Evolutionary conservation across 1,140 invertebrate genomes (phyloP).

Genomic region (Atta cephalotes): DNA sequence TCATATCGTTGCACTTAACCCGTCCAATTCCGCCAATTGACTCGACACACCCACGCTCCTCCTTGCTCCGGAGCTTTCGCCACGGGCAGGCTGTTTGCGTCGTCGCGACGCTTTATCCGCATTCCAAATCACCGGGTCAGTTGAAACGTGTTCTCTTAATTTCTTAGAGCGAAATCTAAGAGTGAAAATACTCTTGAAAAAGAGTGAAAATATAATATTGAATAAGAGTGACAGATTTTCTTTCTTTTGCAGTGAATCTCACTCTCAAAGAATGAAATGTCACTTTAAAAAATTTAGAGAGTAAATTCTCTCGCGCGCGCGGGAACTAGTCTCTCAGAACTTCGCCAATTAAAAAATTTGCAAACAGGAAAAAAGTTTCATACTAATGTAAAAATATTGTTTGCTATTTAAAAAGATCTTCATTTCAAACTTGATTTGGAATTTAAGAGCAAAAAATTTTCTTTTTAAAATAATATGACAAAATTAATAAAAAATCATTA

Average conservation of each 20-base stretch:
- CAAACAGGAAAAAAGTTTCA: not conserved
- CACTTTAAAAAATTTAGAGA: too few relatives aligned
- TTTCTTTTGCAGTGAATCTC: too few relatives aligned
- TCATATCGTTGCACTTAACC: conserved; percentile 80
- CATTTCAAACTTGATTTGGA: not conserved
- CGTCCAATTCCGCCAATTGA: conserved; percentile 83
- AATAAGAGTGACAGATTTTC: too few relatives aligned
- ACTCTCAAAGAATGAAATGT: too few relatives aligned
- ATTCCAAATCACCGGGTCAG: conserved; percentile 74
- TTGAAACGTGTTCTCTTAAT: not conserved
- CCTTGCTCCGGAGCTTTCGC: not conserved
- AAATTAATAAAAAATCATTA: not conserved
- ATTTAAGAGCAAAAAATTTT: not conserved
- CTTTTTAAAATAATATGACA: not conserved
- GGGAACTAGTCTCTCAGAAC: not conserved
- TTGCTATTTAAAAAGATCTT: not conserved
- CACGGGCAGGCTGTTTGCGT: conserved; percentile 35
- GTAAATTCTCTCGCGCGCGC: not conserved
- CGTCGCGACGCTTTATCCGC: conserved; percentile 72
- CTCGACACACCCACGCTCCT: conserved; percentile 71
- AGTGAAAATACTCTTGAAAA: too few relatives aligned
- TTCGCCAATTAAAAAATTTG: conserved; percentile 52
- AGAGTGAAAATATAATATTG: too few relatives aligned
- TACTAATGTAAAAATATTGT: not conserved
- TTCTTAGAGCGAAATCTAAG: too few relatives aligned